A percentile compares a stretch with the other conserved stretches of the same genome.
These are phyloP conservation scores for Pterobdella sp. DNA, from an alignment of 2,888 invertebrate genomes.

Conservation along the genomic window DNA sequence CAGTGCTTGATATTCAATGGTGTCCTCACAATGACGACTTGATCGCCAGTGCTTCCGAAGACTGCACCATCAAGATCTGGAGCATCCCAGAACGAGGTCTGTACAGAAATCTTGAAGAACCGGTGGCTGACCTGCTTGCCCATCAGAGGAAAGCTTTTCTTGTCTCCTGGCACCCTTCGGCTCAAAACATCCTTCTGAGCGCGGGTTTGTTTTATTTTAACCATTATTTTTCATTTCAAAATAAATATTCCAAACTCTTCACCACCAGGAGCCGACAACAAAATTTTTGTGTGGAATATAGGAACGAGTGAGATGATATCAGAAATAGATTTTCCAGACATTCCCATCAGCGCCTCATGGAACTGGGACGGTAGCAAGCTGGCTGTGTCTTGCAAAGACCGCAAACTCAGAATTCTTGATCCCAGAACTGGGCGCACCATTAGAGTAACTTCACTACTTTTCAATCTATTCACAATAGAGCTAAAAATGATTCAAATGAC, in stretches of 20 bases:
- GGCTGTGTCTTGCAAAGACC: slow-evolving; percentile 87
- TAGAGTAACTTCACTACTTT: slow-evolving; percentile 22
- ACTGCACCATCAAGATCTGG: slow-evolving; percentile 78
- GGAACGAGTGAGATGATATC: slow-evolving; percentile 76
- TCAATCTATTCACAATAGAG: background rate
- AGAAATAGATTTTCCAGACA: slow-evolving; percentile 78
- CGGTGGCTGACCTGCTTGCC: slow-evolving; percentile 75
- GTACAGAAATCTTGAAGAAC: slow-evolving; percentile 56
- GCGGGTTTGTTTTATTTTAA: slow-evolving; percentile 58
- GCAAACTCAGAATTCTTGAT: slow-evolving; percentile 78
- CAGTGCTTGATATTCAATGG: slow-evolving; percentile 87
- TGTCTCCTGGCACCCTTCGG: slow-evolving; percentile 86
- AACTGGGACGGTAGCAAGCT: slow-evolving; percentile 81
- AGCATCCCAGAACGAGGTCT: slow-evolving; percentile 85
- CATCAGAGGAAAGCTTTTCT: slow-evolving; percentile 84
- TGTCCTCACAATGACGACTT: slow-evolving; percentile 94
- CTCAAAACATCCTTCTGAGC: slow-evolving; percentile 80
- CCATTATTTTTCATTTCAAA: background rate
- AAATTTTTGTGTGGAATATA: slow-evolving; percentile 82
- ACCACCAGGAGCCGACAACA: slow-evolving; percentile 57
- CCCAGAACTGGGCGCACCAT: slow-evolving; percentile 75
- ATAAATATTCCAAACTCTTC: background rate
- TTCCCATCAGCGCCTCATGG: slow-evolving; percentile 78
- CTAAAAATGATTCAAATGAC: background rate
- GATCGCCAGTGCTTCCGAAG: slow-evolving; percentile 88